A percentile compares a stretch with the other conserved stretches of the same genome.
Conservation (phyloP, 2,888 invertebrate species). For the Linnaemya vulpina region DNA sequence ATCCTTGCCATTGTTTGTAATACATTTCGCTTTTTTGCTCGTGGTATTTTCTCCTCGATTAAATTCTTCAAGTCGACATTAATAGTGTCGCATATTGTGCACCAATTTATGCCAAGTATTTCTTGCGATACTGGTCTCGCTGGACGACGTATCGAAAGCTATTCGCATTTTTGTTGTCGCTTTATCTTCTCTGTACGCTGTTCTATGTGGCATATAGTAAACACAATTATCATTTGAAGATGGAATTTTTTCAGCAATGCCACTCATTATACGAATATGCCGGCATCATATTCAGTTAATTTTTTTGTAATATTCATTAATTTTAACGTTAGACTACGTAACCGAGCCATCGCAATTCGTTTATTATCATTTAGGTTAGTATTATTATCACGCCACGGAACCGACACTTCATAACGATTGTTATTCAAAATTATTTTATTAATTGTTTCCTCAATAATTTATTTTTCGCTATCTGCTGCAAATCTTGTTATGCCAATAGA, state of each 20-base stretch:
- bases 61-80: slow-evolving; percentile 41
- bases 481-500: too few relatives aligned
- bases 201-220: slow-evolving; percentile 63
- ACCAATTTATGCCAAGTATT: slow-evolving; percentile 64
- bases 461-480: too few relatives aligned
- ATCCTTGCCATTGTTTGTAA: slow-evolving; percentile 55
- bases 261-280: slow-evolving; percentile 44
- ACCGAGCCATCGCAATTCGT: slow-evolving; percentile 38
- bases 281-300: slow-evolving; percentile 50
- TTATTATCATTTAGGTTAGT: slow-evolving; percentile 51
- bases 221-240: not conserved
- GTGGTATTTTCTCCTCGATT: slow-evolving; percentile 49
- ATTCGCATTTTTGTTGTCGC: slow-evolving; percentile 46
- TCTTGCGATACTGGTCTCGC: slow-evolving; percentile 59
- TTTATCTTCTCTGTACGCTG: slow-evolving; percentile 61
- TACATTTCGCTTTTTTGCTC: slow-evolving; percentile 57
- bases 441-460: slow-evolving; percentile 39
- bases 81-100: slow-evolving; percentile 44
- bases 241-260: too few relatives aligned
- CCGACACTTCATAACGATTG: slow-evolving; percentile 46
- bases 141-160: slow-evolving; percentile 54
- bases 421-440: slow-evolving; percentile 47
- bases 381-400: slow-evolving; percentile 46
- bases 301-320: slow-evolving; percentile 45
- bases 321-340: slow-evolving; percentile 46